Evolutionary conservation across 2,797 vertebrate genomes (phyloP), one percentile per base, ranked within the genome.

Genomic region (Smutsia gigantea): DNA sequence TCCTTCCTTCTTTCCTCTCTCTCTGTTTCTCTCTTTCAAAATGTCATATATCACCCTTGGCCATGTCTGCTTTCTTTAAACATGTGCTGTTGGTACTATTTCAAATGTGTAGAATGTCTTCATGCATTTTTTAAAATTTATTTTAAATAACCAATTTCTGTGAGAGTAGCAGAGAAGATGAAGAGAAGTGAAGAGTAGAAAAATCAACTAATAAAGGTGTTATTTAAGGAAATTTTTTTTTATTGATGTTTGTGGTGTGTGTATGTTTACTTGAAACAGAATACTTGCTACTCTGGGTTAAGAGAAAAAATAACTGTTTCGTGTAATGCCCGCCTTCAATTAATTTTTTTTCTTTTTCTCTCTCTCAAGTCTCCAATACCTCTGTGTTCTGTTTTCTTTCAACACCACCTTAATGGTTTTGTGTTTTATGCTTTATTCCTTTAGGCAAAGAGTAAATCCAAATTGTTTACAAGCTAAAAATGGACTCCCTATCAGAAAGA

Each of bases 391-490:
- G 17, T 85, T 27, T 84, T 96, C 49, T 57, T 21, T 57, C 37
- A 87, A 90, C 42, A 63, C 2, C 29, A 15, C 4, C 83, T 87
- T 78, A 87, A 89, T 51, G 66, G 6, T 64, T 93, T 90, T 31
- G 68, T 87, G 85, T 75, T 94, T 93, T 81, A 93, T 77, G 39
- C 34, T 83, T 74, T 27, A 72, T 87, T 74, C 25, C 68, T 90
- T 92, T 42, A 27, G 81, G 37, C 57, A 87, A 84, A 83, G 5
- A 90, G 5, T 79, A 94, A 94, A 69, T 74, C 27, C 51, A 85
- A 84, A 87, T 75, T 90, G 29, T 81, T 95, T 69, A 75, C n/a
- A 95, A 90, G 75, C 46, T 90, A 29, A 91, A 88, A 57, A 51
- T 14, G 0, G 23, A 75, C 23, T 93, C 18, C 15, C 55, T 91